These are phyloP conservation scores for Bombus vancouverensis DNA, from an alignment of 1,140 invertebrate genomes.

Conservation along the genomic window DNA sequence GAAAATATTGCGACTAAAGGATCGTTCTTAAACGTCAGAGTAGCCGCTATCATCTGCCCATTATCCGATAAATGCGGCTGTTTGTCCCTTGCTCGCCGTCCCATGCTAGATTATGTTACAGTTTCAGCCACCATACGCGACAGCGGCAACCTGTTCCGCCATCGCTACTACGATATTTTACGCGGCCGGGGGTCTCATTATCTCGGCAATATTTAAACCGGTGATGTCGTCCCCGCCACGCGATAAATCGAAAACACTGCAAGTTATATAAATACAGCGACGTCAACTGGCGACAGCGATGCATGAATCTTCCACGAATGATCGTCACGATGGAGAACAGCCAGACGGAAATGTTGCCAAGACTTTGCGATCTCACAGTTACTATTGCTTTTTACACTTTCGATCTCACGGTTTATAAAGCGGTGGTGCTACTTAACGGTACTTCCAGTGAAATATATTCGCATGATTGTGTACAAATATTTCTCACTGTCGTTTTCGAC, in stretches of 20 bases:
- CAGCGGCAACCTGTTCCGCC: conserved; percentile 16
- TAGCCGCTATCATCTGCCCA: not conserved
- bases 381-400: not conserved
- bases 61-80: not conserved
- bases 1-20: too few relatives aligned
- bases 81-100: not conserved
- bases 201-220: conserved; percentile 30
- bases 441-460: too few relatives aligned
- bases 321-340: conserved; percentile 13
- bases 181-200: not conserved
- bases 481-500: too few relatives aligned
- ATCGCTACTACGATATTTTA: not conserved
- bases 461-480: not conserved
- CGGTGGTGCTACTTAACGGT: too few relatives aligned
- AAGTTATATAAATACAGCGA: conserved; percentile 23
- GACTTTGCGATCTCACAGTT: not conserved
- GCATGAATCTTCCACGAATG: not conserved
- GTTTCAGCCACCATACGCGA: too few relatives aligned
- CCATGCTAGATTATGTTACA: not conserved
- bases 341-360: conserved; percentile 37
- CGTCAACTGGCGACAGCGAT: conserved; percentile 2
- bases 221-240: not conserved
- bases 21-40: not conserved
- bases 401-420: too few relatives aligned
- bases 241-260: conserved; percentile 29